These are phyloP conservation scores for Enteromius radiatus DNA, from an alignment of 2,797 vertebrate species.

Conservation along the genomic window DNA sequence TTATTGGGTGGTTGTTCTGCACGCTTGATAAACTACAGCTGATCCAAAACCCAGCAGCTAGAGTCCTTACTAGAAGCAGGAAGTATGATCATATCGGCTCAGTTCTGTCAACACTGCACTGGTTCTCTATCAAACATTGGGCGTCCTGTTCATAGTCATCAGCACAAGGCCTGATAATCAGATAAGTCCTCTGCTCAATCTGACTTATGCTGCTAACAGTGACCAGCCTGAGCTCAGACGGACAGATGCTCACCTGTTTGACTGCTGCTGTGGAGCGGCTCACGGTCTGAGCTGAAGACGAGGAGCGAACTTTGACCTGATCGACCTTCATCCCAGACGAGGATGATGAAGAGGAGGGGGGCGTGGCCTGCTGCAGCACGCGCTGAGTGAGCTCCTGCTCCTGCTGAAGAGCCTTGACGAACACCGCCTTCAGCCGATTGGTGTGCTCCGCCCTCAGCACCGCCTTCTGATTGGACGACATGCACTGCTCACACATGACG, in stretches of 20 bases:
- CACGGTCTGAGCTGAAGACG: conserved; percentile 35
- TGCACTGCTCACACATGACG: conserved; percentile 94
- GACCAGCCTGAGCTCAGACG: neutral
- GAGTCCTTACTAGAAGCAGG: too few relatives aligned
- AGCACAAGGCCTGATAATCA: too few relatives aligned
- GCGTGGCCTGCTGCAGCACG: conserved; percentile 83
- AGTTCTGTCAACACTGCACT: too few relatives aligned
- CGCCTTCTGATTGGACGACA: conserved; percentile 95
- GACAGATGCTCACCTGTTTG: conserved; percentile 82
- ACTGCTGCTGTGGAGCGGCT: conserved; percentile 84
- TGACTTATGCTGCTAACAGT: too few relatives aligned
- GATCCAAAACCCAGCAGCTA: too few relatives aligned
- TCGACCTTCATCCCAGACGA: conserved; percentile 64
- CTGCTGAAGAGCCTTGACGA: conserved; percentile 94
- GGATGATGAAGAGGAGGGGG: conserved; percentile 63
- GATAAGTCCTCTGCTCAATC: too few relatives aligned
- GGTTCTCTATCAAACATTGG: too few relatives aligned
- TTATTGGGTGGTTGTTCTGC: too few relatives aligned
- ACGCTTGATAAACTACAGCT: too few relatives aligned
- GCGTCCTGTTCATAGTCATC: too few relatives aligned
- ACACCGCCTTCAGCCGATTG: conserved; percentile 92
- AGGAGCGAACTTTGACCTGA: neutral
- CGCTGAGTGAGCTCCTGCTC: conserved; percentile 97
- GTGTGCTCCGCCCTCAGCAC: conserved; percentile 94
- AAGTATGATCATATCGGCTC: too few relatives aligned